Evolutionary conservation across 2,888 invertebrate genomes (phyloP).

Genomic region (Stictocephala bisonia): DNA sequence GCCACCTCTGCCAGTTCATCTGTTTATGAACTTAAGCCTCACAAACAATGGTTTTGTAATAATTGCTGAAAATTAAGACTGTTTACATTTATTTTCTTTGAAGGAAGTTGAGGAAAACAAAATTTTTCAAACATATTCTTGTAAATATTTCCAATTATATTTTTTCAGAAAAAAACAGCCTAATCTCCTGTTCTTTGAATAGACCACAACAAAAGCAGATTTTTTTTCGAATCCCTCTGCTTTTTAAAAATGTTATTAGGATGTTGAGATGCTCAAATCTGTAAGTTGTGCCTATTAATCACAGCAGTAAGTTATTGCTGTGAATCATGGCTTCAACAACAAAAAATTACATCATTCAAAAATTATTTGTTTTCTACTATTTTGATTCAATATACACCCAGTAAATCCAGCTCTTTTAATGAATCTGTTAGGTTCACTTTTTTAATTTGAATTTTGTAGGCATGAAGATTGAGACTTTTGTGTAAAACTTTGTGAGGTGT

Average conservation of each 20-base stretch:
- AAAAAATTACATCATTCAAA: slow-evolving; percentile 38
- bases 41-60: slow-evolving; percentile 37
- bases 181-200: slow-evolving; percentile 37
- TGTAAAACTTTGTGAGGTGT: slow-evolving; percentile 43
- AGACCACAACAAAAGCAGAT: slow-evolving; percentile 40
- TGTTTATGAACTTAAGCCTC: slow-evolving; percentile 38
- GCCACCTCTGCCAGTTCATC: slow-evolving; percentile 28
- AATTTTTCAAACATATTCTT: slow-evolving; percentile 33
- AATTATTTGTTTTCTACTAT: slow-evolving; percentile 34
- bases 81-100: slow-evolving; percentile 21
- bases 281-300: slow-evolving; percentile 31
- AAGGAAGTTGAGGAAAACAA: slow-evolving; percentile 43
- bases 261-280: slow-evolving; percentile 25
- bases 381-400: slow-evolving; percentile 19
- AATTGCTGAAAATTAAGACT: slow-evolving; percentile 35
- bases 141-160: slow-evolving; percentile 35
- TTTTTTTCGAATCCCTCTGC: slow-evolving; percentile 38
- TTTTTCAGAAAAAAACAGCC: slow-evolving; percentile 35
- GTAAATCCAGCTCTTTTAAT: slow-evolving; percentile 22
- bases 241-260: slow-evolving; percentile 40
- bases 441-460: slow-evolving; percentile 27
- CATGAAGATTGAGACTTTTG: slow-evolving; percentile 33
- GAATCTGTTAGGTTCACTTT: slow-evolving; percentile 28
- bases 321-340: slow-evolving; percentile 28
- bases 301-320: slow-evolving; percentile 10